Conservation (phyloP, 2,113 vertebrate genomes). For the Hypomesus transpacificus region DNA sequence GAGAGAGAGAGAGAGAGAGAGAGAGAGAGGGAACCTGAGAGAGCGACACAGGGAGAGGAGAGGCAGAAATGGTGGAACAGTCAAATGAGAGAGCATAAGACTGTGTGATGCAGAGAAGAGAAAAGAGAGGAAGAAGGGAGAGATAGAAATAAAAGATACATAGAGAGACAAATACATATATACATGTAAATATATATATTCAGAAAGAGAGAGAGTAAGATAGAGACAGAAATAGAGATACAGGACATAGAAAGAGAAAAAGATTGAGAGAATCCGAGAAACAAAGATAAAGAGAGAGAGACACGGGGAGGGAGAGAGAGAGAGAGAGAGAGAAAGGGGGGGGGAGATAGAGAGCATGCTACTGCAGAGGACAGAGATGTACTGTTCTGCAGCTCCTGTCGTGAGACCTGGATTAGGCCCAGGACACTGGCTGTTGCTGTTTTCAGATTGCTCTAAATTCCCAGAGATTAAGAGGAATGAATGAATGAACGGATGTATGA, state of each 20-base stretch:
- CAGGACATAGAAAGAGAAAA: no score
- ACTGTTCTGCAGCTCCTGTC: conserved; percentile 29
- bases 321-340: background rate
- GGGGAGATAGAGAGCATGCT: background rate
- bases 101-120: background rate
- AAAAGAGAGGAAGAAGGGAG: no score
- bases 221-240: no score
- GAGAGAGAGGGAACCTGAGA: background rate
- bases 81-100: conserved; percentile 2
- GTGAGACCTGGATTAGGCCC: conserved; percentile 69
- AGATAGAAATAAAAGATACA: no score
- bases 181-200: no score
- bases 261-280: no score
- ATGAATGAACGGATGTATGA: conserved; percentile 54
- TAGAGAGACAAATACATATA: no score
- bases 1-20: background rate
- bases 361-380: conserved; percentile 19
- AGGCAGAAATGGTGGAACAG: background rate
- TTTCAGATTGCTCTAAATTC: conserved; percentile 72
- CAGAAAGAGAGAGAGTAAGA: no score
- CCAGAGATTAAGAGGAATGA: conserved; percentile 68
- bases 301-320: background rate
- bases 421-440: conserved; percentile 45
- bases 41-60: no score
- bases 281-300: background rate